Conservation (phyloP, 2,888 invertebrate species). For the Sarcophaga carnaria region DNA sequence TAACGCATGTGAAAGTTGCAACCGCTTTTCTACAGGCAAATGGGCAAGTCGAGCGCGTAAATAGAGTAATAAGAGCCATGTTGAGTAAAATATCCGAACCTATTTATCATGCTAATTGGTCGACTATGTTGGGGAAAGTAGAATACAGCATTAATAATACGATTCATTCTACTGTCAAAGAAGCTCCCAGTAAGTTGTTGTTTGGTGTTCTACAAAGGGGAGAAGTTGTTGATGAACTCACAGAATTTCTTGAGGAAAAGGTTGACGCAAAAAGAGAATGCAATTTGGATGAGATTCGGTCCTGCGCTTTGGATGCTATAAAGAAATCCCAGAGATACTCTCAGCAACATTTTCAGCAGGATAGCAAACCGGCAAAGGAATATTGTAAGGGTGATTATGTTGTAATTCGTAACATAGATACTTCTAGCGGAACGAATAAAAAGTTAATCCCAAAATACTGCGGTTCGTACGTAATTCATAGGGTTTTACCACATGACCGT, state of each 20-base stretch:
- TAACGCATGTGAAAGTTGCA: constrained; percentile 10
- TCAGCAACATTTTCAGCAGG: no score
- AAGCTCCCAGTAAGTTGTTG: constrained; percentile 45
- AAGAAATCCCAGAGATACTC: no score
- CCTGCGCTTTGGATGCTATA: no score
- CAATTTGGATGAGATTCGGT: no score
- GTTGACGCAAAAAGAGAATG: no score
- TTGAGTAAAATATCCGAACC: constrained; percentile 50
- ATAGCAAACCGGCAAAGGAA: background rate
- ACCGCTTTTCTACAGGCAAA: constrained; percentile 34
- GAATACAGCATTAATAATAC: constrained; percentile 65
- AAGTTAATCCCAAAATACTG: background rate
- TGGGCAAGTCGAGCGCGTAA: constrained; percentile 51
- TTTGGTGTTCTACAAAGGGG: constrained; percentile 61
- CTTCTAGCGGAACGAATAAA: background rate
- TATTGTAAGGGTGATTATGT: constrained; percentile 7
- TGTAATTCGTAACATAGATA: constrained; percentile 5
- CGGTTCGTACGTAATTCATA: no score
- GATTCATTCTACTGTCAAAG: constrained; percentile 35
- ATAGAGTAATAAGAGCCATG: constrained; percentile 51
- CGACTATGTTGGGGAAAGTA: constrained; percentile 11
- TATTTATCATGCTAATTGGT: constrained; percentile 41
- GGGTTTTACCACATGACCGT: no score
- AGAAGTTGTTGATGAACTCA: constrained; percentile 20
- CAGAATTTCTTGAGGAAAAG: constrained; percentile 13